Conservation (phyloP, 2,888 invertebrate species). For the Griposia aprilina region DNA sequence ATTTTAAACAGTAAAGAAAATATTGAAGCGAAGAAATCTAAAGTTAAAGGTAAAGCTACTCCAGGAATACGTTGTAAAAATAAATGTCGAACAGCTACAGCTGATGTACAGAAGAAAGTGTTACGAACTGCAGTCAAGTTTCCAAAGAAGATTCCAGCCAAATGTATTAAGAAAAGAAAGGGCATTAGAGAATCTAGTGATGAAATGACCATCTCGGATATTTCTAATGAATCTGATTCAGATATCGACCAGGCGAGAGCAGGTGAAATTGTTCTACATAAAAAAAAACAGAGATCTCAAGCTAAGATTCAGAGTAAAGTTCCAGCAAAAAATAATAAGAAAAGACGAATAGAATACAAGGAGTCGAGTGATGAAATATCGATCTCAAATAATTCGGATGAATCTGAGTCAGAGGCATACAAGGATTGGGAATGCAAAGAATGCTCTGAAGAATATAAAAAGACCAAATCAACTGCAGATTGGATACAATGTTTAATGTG, state of each 20-base stretch:
- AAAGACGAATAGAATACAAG: conserved; percentile 1
- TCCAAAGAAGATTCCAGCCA: background rate
- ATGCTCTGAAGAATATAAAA: conserved; percentile 49
- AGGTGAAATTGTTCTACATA: conserved; percentile 18
- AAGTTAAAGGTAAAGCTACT: conserved; percentile 49
- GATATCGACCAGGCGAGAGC: background rate
- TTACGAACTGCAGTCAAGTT: background rate
- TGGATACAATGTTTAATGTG: conserved; percentile 61
- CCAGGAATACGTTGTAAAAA: conserved; percentile 46
- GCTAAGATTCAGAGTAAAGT: background rate
- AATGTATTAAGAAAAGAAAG: conserved; percentile 1
- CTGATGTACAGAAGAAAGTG: background rate
- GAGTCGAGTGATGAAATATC: background rate
- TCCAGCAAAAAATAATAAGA: background rate
- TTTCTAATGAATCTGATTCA: conserved; percentile 11
- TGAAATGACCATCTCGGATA: conserved; percentile 2
- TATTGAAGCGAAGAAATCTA: conserved; percentile 50
- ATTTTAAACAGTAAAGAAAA: conserved; percentile 33
- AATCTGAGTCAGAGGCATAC: conserved; percentile 3
- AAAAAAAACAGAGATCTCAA: background rate
- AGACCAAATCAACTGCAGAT: conserved; percentile 51
- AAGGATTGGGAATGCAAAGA: background rate
- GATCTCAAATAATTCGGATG: background rate
- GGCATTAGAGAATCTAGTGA: conserved; percentile 4
- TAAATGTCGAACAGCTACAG: conserved; percentile 32